Conservation (phyloP, 2,888 invertebrate genomes). For the Halictus quadricinctus region DNA sequence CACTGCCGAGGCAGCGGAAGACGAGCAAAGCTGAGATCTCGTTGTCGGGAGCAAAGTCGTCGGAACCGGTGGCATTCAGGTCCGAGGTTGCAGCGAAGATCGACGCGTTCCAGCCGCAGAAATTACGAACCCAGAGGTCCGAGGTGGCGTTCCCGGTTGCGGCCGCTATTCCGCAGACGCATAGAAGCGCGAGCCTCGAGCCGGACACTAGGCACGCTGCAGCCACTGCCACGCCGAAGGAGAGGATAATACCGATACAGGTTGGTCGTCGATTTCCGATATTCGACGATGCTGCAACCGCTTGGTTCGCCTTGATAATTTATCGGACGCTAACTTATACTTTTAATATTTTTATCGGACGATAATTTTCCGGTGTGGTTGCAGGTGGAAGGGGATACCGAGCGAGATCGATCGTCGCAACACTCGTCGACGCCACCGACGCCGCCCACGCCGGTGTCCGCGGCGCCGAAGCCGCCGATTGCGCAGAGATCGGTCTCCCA, state of each 20-base stretch:
- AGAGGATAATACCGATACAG: constrained; percentile 88
- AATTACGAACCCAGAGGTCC: constrained; percentile 83
- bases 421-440: constrained; percentile 2
- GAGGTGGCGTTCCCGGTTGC: constrained; percentile 85
- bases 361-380: constrained; percentile 22
- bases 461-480: constrained; percentile 82
- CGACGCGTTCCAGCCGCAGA: constrained; percentile 79
- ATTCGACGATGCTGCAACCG: not conserved
- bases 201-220: constrained; percentile 81
- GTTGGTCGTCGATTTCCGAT: constrained; percentile 58
- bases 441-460: not conserved
- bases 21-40: constrained; percentile 87
- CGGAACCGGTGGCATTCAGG: constrained; percentile 74
- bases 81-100: constrained; percentile 79
- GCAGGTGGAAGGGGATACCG: constrained; percentile 75
- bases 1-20: constrained; percentile 86
- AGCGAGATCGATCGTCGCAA: constrained; percentile 74
- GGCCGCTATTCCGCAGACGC: constrained; percentile 79
- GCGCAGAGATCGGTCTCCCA: constrained; percentile 82
- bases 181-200: constrained; percentile 84
- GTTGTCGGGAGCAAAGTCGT: constrained; percentile 82
- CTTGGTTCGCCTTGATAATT: not conserved
- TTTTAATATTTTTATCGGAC: no score
- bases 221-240: constrained; percentile 81
- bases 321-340: no score